Evolutionary conservation across 2,113 vertebrate genomes (phyloP).

Genomic region (Salvelinus fontinalis): DNA sequence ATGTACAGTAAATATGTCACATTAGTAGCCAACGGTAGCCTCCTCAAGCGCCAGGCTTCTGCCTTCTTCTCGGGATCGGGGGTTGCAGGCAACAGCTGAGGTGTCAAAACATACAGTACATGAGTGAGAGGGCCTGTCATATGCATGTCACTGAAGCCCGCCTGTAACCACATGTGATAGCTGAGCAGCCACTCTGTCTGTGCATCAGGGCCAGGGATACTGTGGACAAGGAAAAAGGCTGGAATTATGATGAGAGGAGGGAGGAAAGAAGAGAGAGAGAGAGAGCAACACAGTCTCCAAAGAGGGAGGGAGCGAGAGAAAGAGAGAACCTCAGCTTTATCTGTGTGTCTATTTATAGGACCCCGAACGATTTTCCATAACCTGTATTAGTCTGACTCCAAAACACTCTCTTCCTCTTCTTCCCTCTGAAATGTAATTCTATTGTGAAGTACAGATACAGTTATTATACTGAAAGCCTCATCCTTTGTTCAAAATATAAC

Average conservation of each 20-base stretch:
- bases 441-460: constrained; percentile 32
- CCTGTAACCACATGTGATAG: constrained; percentile 50
- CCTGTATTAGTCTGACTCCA: constrained; percentile 38
- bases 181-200: constrained; percentile 6
- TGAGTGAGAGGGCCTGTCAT: constrained; percentile 55
- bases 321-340: background rate
- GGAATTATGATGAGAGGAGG: background rate
- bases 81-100: constrained; percentile 49
- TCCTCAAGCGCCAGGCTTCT: constrained; percentile 38
- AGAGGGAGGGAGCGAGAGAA: constrained; percentile 20
- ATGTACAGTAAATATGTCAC: constrained; percentile 56
- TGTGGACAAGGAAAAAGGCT: constrained; percentile 27
- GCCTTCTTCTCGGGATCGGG: constrained; percentile 52
- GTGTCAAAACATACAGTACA: constrained; percentile 47
- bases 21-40: constrained; percentile 47
- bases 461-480: constrained; percentile 26
- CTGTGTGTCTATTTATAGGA: constrained; percentile 52
- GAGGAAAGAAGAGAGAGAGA: constrained; percentile 1
- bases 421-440: constrained; percentile 37
- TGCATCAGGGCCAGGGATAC: constrained; percentile 18
- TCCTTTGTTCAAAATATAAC: constrained; percentile 20
- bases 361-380: constrained; percentile 52
- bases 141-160: constrained; percentile 42
- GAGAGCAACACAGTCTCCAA: constrained; percentile 14
- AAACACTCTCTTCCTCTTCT: constrained; percentile 48